Evolutionary conservation across 2,888 invertebrate species (phyloP), one percentile per base, ranked within the genome.

Genomic region (Drosophila neutralis): DNA sequence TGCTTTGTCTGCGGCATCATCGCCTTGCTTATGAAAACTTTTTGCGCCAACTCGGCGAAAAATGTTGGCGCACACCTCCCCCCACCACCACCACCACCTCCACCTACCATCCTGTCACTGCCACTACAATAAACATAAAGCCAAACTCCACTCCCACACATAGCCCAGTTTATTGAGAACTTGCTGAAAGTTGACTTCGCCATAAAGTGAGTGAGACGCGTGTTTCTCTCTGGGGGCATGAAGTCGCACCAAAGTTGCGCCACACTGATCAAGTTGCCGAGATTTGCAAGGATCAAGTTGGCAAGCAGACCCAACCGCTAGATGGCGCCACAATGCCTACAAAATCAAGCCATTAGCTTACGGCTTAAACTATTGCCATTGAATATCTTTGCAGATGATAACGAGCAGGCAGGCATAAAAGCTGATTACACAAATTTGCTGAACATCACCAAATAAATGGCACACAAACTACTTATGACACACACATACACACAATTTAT

Each of bases 141-240:
- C 33, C 33, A 24, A 35, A n/a, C 64, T 24, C 31, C 33, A n/a
- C 42, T 21, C 31, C 11, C 24, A 24, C 45, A 31, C 27, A 40
- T 59, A 45, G 61, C 62, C 61, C 65, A 75, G 76, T 79, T 78
- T 72, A 78, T 66, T 69, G 73, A 42, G 54, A 79, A 79, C 73
- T 79, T 76, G 69, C 60, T 52, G 27, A 73, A 79, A 73, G 65
- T 78, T 79, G 60, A 76, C 68, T 76, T 60, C 72, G 54, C 70
- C 59, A 24, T 10, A 15, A n/a, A 33, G 52, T 21, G 21, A 18
- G 18, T 18, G 35, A 24, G 10, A 5, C 5, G 21, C 27, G 27
- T 45, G 56, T 62, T 38, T 54, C 64, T 40, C 71, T 42, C 42
- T 42, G 4, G 21, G 11, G 21, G 21, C n/a, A 40, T 5, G 21